Evolutionary conservation across 2,113 vertebrate genomes (phyloP), one percentile per base, ranked within the genome.

Genomic region (Nesogale talazaci): DNA sequence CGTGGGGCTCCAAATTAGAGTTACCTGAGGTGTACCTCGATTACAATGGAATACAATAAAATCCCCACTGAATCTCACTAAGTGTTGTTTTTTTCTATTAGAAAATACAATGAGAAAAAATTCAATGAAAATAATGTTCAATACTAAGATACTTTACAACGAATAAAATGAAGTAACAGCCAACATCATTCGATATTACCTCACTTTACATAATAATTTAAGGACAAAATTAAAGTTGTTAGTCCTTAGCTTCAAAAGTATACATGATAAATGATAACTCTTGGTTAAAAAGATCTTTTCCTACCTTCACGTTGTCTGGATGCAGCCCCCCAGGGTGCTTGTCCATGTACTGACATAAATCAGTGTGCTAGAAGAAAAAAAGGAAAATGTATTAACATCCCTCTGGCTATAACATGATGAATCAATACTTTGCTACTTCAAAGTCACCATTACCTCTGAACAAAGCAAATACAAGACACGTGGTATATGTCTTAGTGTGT

Each of bases 261-360:
- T 31, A 76, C 25, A 46, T 11, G 29, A 90, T 77, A 27, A 93
- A 76, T 42, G 72, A 15, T 90, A 92, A 63, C 12, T 15, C 1
- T 61, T 70, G 16, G n/a, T 92, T 82, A 38, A 31, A 89, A 86
- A 91, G 74, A 38, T 38, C 74, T 91, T 94, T 94, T 97, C 98
- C 96, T 98, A 99, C 99, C 99, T 99, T 99, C 97, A 99, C 98
- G 95, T 99, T 99, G 92, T 99, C 99, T 94, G 99, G 99, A 97
- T 99, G 98, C 86, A 99, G 99, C 46, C 99, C 99, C 89, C 99
- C 99, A 16, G 99, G 99, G 94, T 99, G 98, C 97, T 98, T 99
- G 98, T 99, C 99, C 99, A 99, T 99, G 97, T 99, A 99, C 98
- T 99, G 99, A 98, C 99, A 99, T 98, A 99, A 98, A 98, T 99